Conservation (phyloP, 2,888 invertebrate species). For the Napeogenes sylphis region DNA sequence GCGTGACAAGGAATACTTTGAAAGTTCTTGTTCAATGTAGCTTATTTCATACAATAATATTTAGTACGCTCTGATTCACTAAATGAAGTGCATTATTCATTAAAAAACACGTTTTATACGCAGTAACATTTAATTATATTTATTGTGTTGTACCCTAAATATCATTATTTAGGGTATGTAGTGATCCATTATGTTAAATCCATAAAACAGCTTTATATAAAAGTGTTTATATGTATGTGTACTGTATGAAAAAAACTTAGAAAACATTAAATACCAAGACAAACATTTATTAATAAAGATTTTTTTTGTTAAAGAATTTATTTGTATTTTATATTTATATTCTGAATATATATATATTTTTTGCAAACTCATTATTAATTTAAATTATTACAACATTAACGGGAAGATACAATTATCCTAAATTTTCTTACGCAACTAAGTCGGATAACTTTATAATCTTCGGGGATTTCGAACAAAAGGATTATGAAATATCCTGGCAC, state of each 20-base stretch:
- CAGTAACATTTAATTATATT: not conserved
- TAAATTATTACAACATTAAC: not conserved
- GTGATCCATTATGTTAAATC: too few species aligned
- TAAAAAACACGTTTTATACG: slow-evolving; percentile 8
- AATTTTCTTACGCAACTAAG: slow-evolving; percentile 4
- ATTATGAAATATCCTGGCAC: slow-evolving; percentile 4
- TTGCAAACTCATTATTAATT: not conserved
- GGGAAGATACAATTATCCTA: not conserved
- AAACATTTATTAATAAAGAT: too few species aligned
- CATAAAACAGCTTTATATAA: too few species aligned
- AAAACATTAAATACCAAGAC: too few species aligned
- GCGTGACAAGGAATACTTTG: slow-evolving; percentile 31
- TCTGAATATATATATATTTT: not conserved
- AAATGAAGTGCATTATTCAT: slow-evolving; percentile 22
- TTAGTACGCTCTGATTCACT: slow-evolving; percentile 23
- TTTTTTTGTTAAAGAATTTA: too few species aligned
- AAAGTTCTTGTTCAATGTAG: slow-evolving; percentile 26
- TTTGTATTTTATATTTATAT: too few species aligned
- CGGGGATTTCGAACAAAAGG: slow-evolving; percentile 1
- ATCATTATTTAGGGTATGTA: too few species aligned
- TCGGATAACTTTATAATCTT: slow-evolving; percentile 3
- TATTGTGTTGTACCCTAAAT: too few species aligned
- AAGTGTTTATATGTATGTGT: too few species aligned
- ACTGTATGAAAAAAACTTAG: too few species aligned
- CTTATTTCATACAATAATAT: slow-evolving; percentile 28